These are phyloP conservation scores for Steinernema khuongi DNA, from an alignment of 1,140 invertebrate species.

Conservation along the genomic window DNA sequence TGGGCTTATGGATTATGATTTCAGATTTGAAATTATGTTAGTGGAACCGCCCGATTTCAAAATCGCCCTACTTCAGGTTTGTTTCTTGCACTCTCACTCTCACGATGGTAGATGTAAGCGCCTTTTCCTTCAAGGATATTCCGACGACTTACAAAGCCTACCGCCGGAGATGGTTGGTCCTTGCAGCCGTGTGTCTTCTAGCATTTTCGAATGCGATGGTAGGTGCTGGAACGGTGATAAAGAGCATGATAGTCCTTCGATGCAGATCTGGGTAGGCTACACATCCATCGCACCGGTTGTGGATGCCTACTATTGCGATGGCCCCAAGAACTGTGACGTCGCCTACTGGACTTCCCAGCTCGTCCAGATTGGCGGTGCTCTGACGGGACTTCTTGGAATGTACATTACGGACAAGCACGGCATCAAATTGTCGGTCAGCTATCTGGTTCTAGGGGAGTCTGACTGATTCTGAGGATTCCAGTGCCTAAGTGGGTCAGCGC, in stretches of 20 bases:
- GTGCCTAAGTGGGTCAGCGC: conserved; percentile 37
- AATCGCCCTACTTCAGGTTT: no score
- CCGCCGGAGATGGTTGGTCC: conserved; percentile 44
- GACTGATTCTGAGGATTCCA: conserved; percentile 29
- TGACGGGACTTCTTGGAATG: conserved; percentile 54
- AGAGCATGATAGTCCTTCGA: background rate
- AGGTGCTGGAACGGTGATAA: conserved; percentile 21
- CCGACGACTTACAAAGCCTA: conserved; percentile 17
- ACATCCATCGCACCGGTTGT: conserved; percentile 43
- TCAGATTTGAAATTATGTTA: no score
- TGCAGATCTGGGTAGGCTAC: conserved; percentile 54
- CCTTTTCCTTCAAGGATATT: background rate
- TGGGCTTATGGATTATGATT: no score
- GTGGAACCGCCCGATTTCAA: no score
- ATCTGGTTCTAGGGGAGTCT: background rate
- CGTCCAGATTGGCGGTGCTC: conserved; percentile 53
- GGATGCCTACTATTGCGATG: conserved; percentile 47
- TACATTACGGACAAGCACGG: conserved; percentile 53
- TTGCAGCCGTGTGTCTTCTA: conserved; percentile 47
- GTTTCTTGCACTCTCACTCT: background rate
- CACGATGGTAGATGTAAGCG: background rate
- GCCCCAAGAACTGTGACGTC: conserved; percentile 34
- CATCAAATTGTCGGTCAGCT: conserved; percentile 47
- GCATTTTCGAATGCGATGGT: conserved; percentile 57
- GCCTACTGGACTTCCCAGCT: conserved; percentile 50